Evolutionary conservation across 2,113 vertebrate genomes (phyloP).

Genomic region (Morone chrysops): DNA sequence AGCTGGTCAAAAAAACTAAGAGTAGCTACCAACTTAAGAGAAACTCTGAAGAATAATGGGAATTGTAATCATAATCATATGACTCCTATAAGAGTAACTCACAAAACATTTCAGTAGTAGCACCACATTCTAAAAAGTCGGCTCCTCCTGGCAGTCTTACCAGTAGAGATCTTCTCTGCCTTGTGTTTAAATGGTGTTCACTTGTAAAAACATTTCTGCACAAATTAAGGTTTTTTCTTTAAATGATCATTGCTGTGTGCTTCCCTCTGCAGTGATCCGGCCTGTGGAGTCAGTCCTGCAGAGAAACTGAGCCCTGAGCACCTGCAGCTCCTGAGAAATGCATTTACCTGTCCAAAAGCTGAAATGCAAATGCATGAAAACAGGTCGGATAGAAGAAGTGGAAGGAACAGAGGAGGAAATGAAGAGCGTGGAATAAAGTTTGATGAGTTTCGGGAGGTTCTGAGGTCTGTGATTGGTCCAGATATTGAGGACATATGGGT

Average conservation of each 20-base stretch:
- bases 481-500: conserved; percentile 51
- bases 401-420: conserved; percentile 3
- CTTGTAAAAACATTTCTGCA: neutral
- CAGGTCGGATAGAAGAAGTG: neutral
- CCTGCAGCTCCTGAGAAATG: conserved; percentile 63
- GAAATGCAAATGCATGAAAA: conserved; percentile 7
- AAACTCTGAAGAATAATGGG: neutral
- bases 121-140: neutral
- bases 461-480: conserved; percentile 58
- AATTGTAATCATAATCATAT: too few relatives aligned
- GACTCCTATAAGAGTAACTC: neutral
- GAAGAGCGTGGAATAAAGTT: conserved; percentile 49
- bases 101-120: neutral
- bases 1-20: neutral
- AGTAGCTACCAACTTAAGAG: neutral
- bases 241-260: neutral
- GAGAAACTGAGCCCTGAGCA: conserved; percentile 63
- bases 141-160: neutral
- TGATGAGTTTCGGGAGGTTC: conserved; percentile 68
- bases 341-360: conserved; percentile 45
- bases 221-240: neutral
- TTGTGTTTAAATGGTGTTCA: neutral
- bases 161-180: neutral
- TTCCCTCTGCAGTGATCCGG: conserved; percentile 50
- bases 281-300: conserved; percentile 52